These are phyloP conservation scores for Ptychoptera albimana DNA, from an alignment of 2,888 invertebrate species.

Conservation along the genomic window DNA sequence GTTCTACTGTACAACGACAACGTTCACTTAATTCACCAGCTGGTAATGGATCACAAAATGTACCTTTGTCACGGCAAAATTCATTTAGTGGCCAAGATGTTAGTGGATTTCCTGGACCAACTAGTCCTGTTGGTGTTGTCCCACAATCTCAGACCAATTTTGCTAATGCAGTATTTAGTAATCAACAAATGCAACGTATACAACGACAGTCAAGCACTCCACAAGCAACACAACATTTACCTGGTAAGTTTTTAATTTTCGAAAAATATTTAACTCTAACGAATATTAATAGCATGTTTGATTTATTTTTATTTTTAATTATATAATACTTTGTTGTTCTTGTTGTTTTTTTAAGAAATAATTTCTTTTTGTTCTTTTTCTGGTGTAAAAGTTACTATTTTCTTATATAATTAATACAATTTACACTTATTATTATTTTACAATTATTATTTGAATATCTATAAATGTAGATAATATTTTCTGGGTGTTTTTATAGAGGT, in stretches of 20 bases:
- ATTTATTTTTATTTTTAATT: not conserved
- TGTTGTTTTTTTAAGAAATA: no score
- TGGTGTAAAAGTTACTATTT: not conserved
- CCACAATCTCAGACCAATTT: constrained; percentile 13
- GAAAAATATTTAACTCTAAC: not conserved
- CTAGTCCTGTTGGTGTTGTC: constrained; percentile 21
- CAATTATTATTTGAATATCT: no score
- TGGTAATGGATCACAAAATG: constrained; percentile 11
- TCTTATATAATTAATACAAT: not conserved
- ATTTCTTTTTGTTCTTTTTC: not conserved
- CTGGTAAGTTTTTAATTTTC: constrained; percentile 18
- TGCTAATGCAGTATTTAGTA: constrained; percentile 21
- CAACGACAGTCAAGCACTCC: constrained; percentile 29
- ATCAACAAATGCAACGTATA: constrained; percentile 24
- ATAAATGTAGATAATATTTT: no score
- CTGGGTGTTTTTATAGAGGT: no score
- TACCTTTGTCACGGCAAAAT: constrained; percentile 23
- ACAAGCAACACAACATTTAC: constrained; percentile 30
- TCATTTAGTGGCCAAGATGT: constrained; percentile 20
- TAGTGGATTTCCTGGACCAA: constrained; percentile 19
- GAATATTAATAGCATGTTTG: not conserved
- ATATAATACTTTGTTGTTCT: not conserved
- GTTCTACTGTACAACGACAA: constrained; percentile 16
- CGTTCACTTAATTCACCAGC: constrained; percentile 28
- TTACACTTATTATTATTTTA: no score